phyloP scores from a whole-genome alignment of 2,797 vertebrate genomes.

The Takifugu rubripes region DNA sequence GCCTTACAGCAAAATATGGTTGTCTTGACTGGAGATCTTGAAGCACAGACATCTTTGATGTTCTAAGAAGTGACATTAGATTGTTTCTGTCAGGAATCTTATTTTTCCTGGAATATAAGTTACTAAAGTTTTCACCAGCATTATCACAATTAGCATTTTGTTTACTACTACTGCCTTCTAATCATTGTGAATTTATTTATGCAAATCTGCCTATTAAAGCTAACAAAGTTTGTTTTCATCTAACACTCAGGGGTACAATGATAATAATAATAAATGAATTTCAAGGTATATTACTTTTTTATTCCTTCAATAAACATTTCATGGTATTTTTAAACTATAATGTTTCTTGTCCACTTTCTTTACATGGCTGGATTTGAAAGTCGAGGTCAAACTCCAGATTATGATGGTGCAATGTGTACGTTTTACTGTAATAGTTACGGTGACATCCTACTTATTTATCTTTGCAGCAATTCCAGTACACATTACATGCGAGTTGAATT shows the following conservation, averaged over 20 bases:
- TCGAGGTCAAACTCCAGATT: too few relatives aligned
- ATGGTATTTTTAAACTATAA: background rate
- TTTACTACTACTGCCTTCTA: slow-evolving; percentile 16
- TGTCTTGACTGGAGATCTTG: slow-evolving; percentile 2
- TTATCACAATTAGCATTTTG: background rate
- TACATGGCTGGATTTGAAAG: too few relatives aligned
- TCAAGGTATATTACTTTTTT: slow-evolving; percentile 2
- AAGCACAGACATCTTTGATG: slow-evolving; percentile 16
- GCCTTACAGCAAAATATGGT: slow-evolving; percentile 20
- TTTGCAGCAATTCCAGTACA: too few relatives aligned
- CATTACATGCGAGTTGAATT: too few relatives aligned
- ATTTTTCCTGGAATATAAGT: slow-evolving; percentile 7
- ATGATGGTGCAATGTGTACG: too few relatives aligned
- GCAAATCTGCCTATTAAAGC: slow-evolving; percentile 10
- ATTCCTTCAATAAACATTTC: slow-evolving; percentile 27
- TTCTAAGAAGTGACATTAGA: slow-evolving; percentile 33
- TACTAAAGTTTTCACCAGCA: slow-evolving; percentile 8
- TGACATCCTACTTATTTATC: too few relatives aligned
- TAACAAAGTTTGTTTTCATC: background rate
- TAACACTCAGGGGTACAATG: slow-evolving; percentile 42
- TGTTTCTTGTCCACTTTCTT: background rate
- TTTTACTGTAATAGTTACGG: background rate
- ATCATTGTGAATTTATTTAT: slow-evolving; percentile 15
- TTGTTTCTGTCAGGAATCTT: slow-evolving; percentile 20
- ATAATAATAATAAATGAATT: slow-evolving; percentile 3